These are phyloP conservation scores for Oreonectes daqikongensis DNA, from an alignment of 2,797 vertebrate genomes.

Conservation along the genomic window DNA sequence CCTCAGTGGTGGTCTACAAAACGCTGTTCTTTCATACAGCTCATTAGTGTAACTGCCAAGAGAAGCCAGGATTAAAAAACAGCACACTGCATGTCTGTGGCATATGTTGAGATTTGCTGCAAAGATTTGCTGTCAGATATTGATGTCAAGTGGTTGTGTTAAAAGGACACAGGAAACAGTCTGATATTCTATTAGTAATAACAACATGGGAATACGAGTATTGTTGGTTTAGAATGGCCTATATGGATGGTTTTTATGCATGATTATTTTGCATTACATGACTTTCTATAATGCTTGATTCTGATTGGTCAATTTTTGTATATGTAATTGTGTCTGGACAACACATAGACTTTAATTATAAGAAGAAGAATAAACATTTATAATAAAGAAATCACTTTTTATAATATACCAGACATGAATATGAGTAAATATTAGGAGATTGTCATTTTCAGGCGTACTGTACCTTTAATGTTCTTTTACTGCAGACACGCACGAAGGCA, in stretches of 20 bases:
- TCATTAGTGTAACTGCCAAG: constrained; percentile 54
- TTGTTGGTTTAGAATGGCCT: background rate
- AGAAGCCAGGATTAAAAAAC: constrained; percentile 46
- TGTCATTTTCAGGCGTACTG: too few species aligned
- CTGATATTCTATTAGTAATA: background rate
- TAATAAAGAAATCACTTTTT: too few species aligned
- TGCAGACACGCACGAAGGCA: background rate
- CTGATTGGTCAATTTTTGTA: background rate
- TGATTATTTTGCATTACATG: background rate
- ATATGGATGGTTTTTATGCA: background rate
- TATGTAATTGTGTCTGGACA: too few species aligned
- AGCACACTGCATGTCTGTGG: constrained; percentile 39
- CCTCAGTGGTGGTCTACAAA: constrained; percentile 9
- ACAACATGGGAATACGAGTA: background rate
- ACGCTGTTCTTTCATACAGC: constrained; percentile 39
- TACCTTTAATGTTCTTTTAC: background rate
- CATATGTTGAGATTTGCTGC: constrained; percentile 20
- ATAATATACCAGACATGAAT: background rate
- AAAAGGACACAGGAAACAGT: constrained; percentile 4
- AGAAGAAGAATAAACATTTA: too few species aligned
- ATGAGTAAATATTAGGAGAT: background rate
- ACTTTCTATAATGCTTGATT: background rate
- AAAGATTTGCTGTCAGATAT: constrained; percentile 8
- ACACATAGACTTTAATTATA: too few species aligned
- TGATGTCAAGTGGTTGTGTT: constrained; percentile 27